Evolutionary conservation across 2,797 vertebrate species (phyloP).

Genomic region (Hydrophis major): DNA sequence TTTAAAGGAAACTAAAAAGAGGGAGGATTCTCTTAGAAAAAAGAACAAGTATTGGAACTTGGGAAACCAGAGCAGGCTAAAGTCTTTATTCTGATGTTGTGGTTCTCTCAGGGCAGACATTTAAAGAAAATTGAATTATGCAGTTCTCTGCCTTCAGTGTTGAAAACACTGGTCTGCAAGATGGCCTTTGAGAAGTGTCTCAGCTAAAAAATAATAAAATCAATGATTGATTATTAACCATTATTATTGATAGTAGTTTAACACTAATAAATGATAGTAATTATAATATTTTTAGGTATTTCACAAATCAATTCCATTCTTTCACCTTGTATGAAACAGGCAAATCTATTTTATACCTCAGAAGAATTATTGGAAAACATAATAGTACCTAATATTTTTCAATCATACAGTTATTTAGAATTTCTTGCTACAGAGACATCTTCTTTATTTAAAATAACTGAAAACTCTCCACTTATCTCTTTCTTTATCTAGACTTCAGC

Average conservation of each 20-base stretch:
- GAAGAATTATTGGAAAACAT: not conserved
- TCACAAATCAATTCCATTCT: not conserved
- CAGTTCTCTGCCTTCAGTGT: not conserved
- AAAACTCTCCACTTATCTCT: constrained; percentile 14
- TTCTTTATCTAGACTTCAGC: constrained; percentile 60
- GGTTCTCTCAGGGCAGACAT: not conserved
- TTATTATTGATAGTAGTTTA: not conserved
- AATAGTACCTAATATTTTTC: not conserved
- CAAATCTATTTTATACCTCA: not conserved
- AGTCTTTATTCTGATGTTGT: not conserved
- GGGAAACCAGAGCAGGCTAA: not conserved
- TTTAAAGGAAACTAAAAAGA: not conserved
- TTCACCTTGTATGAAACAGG: not conserved
- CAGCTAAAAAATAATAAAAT: not conserved
- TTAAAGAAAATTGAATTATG: not conserved
- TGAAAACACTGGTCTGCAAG: not conserved
- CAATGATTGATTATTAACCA: not conserved
- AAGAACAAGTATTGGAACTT: not conserved
- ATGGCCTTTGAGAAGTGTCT: not conserved
- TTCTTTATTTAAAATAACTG: not conserved
- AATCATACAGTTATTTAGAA: not conserved
- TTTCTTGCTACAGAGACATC: not conserved
- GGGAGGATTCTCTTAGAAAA: not conserved
- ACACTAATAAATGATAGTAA: not conserved
- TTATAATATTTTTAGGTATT: not conserved